Conservation (phyloP, 1,140 invertebrate species). For the Lasaia peninsularis region DNA sequence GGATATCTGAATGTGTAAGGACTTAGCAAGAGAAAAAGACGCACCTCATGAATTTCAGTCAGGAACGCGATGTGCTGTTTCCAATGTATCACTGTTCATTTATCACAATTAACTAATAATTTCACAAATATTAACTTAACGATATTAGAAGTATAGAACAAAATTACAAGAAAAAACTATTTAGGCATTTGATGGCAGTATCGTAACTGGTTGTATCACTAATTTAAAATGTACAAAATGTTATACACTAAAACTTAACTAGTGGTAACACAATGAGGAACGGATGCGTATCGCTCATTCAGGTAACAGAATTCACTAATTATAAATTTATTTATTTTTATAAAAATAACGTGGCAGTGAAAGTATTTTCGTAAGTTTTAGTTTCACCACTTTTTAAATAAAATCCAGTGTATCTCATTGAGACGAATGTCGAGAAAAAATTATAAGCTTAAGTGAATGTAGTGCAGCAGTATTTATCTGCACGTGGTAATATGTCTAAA, state of each 20-base stretch:
- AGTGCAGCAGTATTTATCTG: background rate
- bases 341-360: constrained; percentile 9
- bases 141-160: constrained; percentile 55
- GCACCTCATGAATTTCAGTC: constrained; percentile 14
- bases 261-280: constrained; percentile 75
- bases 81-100: constrained; percentile 58
- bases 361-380: background rate
- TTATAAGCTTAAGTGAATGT: background rate
- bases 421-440: background rate
- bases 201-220: constrained; percentile 72
- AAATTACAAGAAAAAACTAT: constrained; percentile 60
- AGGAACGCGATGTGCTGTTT: constrained; percentile 27
- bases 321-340: constrained; percentile 24
- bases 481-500: background rate
- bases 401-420: background rate
- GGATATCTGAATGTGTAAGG: constrained; percentile 5
- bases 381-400: background rate
- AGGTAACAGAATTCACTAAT: constrained; percentile 68
- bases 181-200: constrained; percentile 76
- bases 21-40: constrained; percentile 14
- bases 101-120: constrained; percentile 74
- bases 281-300: constrained; percentile 67
- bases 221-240: constrained; percentile 69
- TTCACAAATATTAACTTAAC: constrained; percentile 59
- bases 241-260: constrained; percentile 67